Evolutionary conservation across 2,888 invertebrate species (phyloP), one percentile per base, ranked within the genome.

Genomic region (Polydrusus tereticollis): DNA sequence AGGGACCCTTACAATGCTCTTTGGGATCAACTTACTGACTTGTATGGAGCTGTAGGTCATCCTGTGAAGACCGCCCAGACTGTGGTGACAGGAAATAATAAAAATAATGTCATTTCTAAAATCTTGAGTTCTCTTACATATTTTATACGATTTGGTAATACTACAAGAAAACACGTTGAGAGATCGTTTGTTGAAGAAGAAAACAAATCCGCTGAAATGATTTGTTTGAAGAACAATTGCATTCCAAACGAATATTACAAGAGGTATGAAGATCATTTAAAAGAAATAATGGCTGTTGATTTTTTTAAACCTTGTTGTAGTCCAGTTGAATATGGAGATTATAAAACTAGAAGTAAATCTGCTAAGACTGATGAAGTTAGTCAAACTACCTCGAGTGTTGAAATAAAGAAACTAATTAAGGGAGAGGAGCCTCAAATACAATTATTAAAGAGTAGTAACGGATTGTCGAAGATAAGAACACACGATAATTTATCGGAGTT

Each of bases 21-120:
- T 0, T 96, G 96, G 96, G 94, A 94, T 0, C 97, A 97, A 81
- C 88, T 97, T 74, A 90, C 92, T 33, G 96, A 97, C 83, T 86
- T 97, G 23, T 94, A 93, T 82, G 97, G 95, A n/a, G 93, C 93
- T 62, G 89, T 94, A 47, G 96, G 94, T 1, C 90, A 89, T 83
- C 95, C 95, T 0, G 88, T 92, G 0, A 91, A 92, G 83, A 87
- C 94, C 38, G 91, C 94, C 0, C 90, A 93, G 74, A 96, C 97
- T 3, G 90, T 97, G 63, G 89, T 97, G 76, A 90, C 92, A 29
- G 93, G 93, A 29, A 93, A 92, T 21, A 88, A 89, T 62, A 90
- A 93, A 82, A 86, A 88, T 1, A 88, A 90, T 7, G 85, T 93
- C 6, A 85, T 93, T 71, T 90, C 91, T 78, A 91, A 91, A 79